Conservation (phyloP, 2,113 vertebrate genomes). For the Nicator chloris region DNA sequence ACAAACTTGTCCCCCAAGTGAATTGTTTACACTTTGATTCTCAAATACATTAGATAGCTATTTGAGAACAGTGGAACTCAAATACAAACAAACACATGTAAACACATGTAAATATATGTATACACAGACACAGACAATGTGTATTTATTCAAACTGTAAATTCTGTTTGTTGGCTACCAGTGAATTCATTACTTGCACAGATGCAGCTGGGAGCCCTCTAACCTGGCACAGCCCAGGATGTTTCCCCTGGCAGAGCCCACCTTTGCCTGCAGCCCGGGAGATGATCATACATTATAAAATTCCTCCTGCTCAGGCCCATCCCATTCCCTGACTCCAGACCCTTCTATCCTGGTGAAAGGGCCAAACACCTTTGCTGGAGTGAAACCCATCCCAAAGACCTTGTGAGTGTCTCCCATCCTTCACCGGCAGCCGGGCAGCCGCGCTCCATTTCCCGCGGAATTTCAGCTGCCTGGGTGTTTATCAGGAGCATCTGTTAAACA, state of each 20-base stretch:
- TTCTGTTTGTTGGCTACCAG: background rate
- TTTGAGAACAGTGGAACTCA: background rate
- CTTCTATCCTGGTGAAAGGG: background rate
- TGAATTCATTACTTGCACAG: background rate
- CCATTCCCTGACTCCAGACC: background rate
- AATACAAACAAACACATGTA: background rate
- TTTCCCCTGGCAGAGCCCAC: background rate
- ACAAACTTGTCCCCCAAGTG: background rate
- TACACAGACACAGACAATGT: background rate
- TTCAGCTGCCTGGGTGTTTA: slow-evolving; percentile 31
- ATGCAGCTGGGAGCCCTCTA: background rate
- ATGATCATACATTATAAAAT: background rate
- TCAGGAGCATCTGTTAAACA: slow-evolving; percentile 61
- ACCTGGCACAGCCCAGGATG: background rate
- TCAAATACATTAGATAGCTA: background rate
- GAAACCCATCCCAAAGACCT: background rate
- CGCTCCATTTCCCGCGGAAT: slow-evolving; percentile 56
- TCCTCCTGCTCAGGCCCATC: accelerated
- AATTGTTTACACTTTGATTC: background rate
- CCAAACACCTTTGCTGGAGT: background rate
- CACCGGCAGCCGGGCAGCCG: background rate
- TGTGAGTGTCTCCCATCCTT: slow-evolving; percentile 22
- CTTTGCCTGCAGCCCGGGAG: background rate
- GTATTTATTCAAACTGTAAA: slow-evolving; percentile 4
- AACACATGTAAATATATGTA: background rate